Evolutionary conservation across 1,140 invertebrate genomes (phyloP).

Genomic region (Drosophila nikananu): DNA sequence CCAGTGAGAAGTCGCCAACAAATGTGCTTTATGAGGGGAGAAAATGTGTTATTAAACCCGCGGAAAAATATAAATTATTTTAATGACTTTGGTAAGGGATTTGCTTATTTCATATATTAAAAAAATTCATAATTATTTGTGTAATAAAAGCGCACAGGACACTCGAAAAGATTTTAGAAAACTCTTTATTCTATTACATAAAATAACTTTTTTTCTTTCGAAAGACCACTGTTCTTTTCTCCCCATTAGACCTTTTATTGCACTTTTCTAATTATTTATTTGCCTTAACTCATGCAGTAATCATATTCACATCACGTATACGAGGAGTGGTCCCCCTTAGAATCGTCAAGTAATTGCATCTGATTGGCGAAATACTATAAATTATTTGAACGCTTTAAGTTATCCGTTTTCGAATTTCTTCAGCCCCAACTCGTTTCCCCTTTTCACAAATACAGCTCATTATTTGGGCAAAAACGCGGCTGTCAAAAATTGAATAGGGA

Average conservation of each 20-base stretch:
- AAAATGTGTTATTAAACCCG: conserved; percentile 8
- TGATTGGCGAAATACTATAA: conserved; percentile 25
- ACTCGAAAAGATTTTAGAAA: neutral
- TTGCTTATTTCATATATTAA: neutral
- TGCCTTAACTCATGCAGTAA: neutral
- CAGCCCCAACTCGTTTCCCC: conserved; percentile 27
- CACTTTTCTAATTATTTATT: neutral
- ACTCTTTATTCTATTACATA: neutral
- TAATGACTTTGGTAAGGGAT: conserved; percentile 14
- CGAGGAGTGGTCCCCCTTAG: conserved; percentile 35
- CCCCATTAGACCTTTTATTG: neutral
- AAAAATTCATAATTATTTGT: neutral
- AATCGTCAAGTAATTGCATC: conserved; percentile 8
- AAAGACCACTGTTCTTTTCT: neutral
- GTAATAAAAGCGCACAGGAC: neutral
- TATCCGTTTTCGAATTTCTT: conserved; percentile 26
- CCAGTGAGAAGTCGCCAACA: conserved; percentile 6
- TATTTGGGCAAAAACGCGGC: conserved; percentile 76
- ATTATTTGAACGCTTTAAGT: conserved; percentile 45
- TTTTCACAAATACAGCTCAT: conserved; percentile 72
- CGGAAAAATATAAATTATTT: conserved; percentile 18
- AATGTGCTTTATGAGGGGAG: neutral
- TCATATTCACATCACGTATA: conserved; percentile 60
- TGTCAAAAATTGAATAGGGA: conserved; percentile 83
- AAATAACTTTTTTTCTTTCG: neutral